Percentiles rank a stretch among this genome's conserved stretches.
phyloP scores from a whole-genome alignment of 2,113 vertebrate species.

The Chlorodrepanis virens region DNA sequence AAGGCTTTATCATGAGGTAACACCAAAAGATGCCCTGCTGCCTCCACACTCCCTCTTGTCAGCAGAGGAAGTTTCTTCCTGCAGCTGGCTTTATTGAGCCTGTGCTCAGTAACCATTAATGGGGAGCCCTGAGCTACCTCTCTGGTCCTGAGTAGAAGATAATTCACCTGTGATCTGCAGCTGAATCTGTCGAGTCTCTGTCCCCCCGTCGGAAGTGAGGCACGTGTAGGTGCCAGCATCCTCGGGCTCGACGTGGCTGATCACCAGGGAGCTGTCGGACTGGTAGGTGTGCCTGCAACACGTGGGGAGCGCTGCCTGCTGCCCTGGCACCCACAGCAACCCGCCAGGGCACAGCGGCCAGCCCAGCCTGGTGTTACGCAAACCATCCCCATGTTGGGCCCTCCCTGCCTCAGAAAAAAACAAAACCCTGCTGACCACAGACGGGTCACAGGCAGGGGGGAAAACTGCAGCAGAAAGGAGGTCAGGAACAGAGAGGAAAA shows the following conservation, averaged over 20 bases:
- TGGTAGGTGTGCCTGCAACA: slow-evolving; percentile 81
- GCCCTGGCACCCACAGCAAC: background rate
- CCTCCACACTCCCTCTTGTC: background rate
- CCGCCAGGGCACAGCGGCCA: background rate
- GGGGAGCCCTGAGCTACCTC: background rate
- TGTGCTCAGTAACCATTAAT: background rate
- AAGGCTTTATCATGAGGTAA: background rate
- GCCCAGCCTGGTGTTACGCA: background rate
- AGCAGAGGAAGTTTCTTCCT: background rate
- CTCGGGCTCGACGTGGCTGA: slow-evolving; percentile 71
- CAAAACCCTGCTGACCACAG: background rate
- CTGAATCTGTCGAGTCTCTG: slow-evolving; percentile 78
- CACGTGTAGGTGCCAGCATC: slow-evolving; percentile 87
- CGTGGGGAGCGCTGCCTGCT: background rate
- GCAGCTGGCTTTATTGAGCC: background rate
- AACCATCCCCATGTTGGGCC: background rate
- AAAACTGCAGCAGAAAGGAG: background rate
- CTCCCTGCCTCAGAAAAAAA: background rate
- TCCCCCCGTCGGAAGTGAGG: slow-evolving; percentile 68
- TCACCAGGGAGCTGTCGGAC: slow-evolving; percentile 83
- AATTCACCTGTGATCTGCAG: slow-evolving; percentile 82
- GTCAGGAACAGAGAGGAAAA: background rate
- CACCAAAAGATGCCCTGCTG: background rate
- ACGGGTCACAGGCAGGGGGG: background rate
- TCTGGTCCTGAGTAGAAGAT: background rate